These are phyloP conservation scores for Apostichopus californicus DNA, from an alignment of 35 echinoderm and acorn worm genomes.

Conservation along the genomic window DNA sequence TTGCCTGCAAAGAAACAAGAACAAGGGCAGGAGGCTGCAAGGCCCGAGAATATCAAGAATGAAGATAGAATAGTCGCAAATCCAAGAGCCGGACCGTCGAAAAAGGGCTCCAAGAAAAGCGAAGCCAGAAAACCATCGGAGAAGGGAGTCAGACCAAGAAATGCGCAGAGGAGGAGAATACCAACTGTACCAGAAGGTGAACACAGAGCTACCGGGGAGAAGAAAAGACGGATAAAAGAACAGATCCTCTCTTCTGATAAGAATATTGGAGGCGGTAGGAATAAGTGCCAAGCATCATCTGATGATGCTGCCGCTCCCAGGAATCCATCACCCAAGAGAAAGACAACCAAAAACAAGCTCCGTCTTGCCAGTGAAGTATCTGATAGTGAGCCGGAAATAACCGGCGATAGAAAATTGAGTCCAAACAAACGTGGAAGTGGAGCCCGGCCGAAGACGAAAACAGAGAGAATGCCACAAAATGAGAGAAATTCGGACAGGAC, in stretches of 20 bases:
- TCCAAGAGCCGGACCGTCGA: background rate
- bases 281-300: background rate
- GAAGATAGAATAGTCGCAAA: background rate
- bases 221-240: constrained; percentile 33
- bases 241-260: background rate
- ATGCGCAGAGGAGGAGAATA: background rate
- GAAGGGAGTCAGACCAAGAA: background rate
- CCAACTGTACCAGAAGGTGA: background rate
- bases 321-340: background rate
- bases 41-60: background rate
- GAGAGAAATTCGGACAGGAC: background rate
- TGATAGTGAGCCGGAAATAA: background rate
- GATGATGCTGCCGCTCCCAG: background rate
- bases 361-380: background rate
- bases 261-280: background rate
- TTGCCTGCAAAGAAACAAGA: background rate
- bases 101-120: background rate
- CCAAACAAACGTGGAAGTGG: background rate
- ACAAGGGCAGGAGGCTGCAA: background rate
- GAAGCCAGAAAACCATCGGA: background rate
- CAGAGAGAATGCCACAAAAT: background rate
- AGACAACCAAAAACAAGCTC: background rate
- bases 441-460: background rate
- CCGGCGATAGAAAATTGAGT: background rate
- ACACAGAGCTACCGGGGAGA: background rate